Evolutionary conservation across 1,140 invertebrate species (phyloP).

Genomic region (Heliconius congener): DNA sequence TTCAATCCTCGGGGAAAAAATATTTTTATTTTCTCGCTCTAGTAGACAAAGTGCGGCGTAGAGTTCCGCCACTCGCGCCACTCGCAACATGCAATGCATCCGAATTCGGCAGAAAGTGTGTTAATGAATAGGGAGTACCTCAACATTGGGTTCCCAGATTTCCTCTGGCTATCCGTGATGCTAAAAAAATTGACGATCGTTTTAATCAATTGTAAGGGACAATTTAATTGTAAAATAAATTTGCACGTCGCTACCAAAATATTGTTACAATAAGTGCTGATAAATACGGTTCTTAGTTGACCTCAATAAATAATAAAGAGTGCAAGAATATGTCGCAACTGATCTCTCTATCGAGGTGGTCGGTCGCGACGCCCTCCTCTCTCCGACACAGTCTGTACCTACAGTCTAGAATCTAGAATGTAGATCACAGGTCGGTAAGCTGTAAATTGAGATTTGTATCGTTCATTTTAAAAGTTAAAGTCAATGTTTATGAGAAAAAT

Average conservation of each 20-base stretch:
- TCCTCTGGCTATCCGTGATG: too few relatives aligned
- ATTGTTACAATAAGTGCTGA: not conserved
- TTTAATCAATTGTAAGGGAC: not conserved
- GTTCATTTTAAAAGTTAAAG: not conserved
- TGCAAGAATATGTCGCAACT: not conserved
- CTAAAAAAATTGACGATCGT: too few relatives aligned
- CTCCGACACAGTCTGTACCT: not conserved
- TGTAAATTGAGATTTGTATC: not conserved
- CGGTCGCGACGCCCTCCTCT: not conserved
- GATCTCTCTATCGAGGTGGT: not conserved
- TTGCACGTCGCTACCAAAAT: not conserved
- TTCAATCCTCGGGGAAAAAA: too few relatives aligned
- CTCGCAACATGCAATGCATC: too few relatives aligned
- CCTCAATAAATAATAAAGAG: slow-evolving; percentile 16
- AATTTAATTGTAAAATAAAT: too few relatives aligned
- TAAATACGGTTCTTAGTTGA: slow-evolving; percentile 12
- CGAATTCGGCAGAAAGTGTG: too few relatives aligned
- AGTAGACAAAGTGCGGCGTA: too few relatives aligned
- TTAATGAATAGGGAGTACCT: too few relatives aligned
- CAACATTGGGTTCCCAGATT: too few relatives aligned
- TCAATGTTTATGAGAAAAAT: too few relatives aligned
- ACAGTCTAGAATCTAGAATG: not conserved
- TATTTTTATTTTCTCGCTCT: too few relatives aligned
- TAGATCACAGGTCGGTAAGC: not conserved
- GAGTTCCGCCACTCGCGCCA: too few relatives aligned